Percentiles rank a stretch among this genome's conserved stretches.
These are phyloP conservation scores for Lontra canadensis DNA, from an alignment of 2,113 vertebrate genomes.

Conservation along the genomic window DNA sequence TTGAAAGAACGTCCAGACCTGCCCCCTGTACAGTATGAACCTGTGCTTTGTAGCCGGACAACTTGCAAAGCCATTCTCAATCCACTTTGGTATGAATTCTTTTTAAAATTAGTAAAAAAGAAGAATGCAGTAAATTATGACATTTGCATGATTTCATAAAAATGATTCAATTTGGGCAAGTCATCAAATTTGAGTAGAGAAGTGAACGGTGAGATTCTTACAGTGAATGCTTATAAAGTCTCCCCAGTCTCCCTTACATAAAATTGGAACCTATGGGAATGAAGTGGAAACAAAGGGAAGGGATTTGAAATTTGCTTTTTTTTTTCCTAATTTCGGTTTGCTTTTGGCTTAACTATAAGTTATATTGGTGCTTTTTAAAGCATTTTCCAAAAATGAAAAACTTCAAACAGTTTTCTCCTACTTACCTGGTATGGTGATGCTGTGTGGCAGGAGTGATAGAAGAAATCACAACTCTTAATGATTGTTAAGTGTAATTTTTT, in stretches of 20 bases:
- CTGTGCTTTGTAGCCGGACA: conserved; percentile 93
- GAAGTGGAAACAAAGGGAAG: neutral
- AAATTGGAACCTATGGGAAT: neutral
- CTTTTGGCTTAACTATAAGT: neutral
- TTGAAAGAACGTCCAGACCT: conserved; percentile 94
- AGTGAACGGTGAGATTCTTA: neutral
- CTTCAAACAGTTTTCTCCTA: neutral
- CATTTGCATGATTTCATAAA: neutral
- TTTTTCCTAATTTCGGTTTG: neutral
- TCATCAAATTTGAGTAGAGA: neutral
- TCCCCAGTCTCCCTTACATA: neutral
- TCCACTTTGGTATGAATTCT: conserved; percentile 92
- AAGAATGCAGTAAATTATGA: neutral
- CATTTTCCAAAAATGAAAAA: neutral
- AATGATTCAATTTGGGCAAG: neutral
- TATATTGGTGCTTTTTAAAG: neutral
- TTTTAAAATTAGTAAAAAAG: conserved; percentile 38
- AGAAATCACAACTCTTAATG: neutral
- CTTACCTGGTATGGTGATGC: neutral
- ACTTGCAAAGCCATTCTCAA: conserved; percentile 97
- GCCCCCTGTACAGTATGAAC: conserved; percentile 96
- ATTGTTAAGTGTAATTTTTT: conserved; percentile 20
- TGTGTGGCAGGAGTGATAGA: neutral
- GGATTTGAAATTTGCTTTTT: neutral
- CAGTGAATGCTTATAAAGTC: neutral